A percentile compares a stretch with the other conserved stretches of the same genome.
These are phyloP conservation scores for Sebastes diploproa DNA, from an alignment of 2,797 vertebrate species.

Conservation along the genomic window DNA sequence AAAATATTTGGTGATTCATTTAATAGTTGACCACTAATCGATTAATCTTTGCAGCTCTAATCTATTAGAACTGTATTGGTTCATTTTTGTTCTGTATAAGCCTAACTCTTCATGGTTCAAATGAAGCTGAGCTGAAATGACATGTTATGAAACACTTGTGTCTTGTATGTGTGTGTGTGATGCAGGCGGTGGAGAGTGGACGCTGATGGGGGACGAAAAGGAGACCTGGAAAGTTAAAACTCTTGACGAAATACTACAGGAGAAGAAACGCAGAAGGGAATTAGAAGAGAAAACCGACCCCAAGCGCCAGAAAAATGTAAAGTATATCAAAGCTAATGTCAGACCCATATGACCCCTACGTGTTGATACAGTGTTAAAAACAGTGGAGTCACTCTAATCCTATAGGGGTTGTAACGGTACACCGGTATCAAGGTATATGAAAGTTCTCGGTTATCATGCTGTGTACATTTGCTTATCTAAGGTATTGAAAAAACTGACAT, in stretches of 20 bases:
- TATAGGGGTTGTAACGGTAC: not conserved
- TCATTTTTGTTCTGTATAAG: not conserved
- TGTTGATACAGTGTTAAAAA: not conserved
- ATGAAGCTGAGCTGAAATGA: not conserved
- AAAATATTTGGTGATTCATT: too few species aligned
- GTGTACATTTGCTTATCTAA: too few species aligned
- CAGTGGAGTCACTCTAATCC: not conserved
- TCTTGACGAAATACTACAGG: slow-evolving; percentile 98
- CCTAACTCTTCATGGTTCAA: not conserved
- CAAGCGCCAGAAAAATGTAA: slow-evolving; percentile 93
- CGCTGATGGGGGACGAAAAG: slow-evolving; percentile 99
- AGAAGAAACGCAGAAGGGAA: slow-evolving; percentile 97
- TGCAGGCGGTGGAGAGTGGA: slow-evolving; percentile 78
- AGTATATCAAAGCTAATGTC: slow-evolving; percentile 4
- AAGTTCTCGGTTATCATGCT: too few species aligned
- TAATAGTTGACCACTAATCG: too few species aligned
- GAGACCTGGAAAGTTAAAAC: slow-evolving; percentile 99
- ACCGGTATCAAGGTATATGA: too few species aligned
- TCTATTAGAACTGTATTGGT: not conserved
- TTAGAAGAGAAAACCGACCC: slow-evolving; percentile 93
- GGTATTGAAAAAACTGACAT: too few species aligned
- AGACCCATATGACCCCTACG: not conserved
- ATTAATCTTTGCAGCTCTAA: too few species aligned
- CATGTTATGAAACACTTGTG: not conserved
- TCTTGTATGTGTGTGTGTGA: not conserved